phyloP scores from a whole-genome alignment of 1,140 invertebrate species.

The Monomorium pharaonis region DNA sequence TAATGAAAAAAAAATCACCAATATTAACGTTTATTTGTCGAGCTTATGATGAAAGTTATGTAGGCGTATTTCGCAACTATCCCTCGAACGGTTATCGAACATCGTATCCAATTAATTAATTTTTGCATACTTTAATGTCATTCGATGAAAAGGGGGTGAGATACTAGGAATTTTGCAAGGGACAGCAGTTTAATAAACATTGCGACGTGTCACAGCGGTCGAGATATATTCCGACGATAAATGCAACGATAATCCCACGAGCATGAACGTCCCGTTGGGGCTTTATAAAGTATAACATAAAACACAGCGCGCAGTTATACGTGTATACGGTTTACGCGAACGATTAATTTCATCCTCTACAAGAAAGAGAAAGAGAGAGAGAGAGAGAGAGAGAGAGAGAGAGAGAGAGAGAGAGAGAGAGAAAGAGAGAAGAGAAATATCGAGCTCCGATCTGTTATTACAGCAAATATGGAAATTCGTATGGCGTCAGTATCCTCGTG shows the following conservation, averaged over 20 bases:
- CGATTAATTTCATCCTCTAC: constrained; percentile 41
- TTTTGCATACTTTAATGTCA: constrained; percentile 18
- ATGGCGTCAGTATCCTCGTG: constrained; percentile 8
- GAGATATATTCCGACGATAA: constrained; percentile 40
- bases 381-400: background rate
- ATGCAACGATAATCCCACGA: constrained; percentile 27
- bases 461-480: constrained; percentile 41
- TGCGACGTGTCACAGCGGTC: constrained; percentile 28
- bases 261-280: constrained; percentile 44
- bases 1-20: background rate
- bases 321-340: constrained; percentile 5
- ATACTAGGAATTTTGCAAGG: constrained; percentile 26
- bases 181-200: constrained; percentile 28
- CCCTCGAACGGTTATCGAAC: background rate
- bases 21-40: background rate
- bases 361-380: background rate
- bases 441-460: constrained; percentile 52
- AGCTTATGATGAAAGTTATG: background rate
- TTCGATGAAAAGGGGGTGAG: background rate
- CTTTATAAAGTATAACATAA: constrained; percentile 37
- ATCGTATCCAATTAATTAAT: constrained; percentile 28
- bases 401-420: background rate
- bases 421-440: constrained; percentile 17
- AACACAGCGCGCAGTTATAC: constrained; percentile 22
- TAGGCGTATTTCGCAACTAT: background rate